These are phyloP conservation scores for Lasioglossum calceatum DNA, from an alignment of 2,888 invertebrate species.

Conservation along the genomic window DNA sequence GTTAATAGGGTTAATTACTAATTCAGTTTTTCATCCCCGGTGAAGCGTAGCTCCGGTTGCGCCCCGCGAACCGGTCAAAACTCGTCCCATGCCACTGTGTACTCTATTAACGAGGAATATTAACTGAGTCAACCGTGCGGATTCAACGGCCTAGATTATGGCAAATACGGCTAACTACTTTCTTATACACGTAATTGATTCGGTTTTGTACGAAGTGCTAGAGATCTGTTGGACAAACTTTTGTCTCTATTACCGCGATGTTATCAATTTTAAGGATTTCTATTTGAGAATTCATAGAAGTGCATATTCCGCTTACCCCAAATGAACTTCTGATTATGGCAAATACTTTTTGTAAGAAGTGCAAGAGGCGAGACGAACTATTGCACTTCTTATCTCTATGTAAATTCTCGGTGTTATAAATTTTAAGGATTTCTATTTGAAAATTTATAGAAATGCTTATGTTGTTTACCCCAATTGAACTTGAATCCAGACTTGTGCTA, in stretches of 20 bases:
- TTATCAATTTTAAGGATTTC: neutral
- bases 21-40: slow-evolving; percentile 36
- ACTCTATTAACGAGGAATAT: slow-evolving; percentile 1
- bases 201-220: neutral
- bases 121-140: neutral
- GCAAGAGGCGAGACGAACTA: neutral
- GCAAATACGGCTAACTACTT: slow-evolving; percentile 3
- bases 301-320: neutral
- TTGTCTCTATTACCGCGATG: neutral
- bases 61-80: neutral
- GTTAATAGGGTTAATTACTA: slow-evolving; percentile 27
- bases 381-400: no score
- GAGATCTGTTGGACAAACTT: neutral
- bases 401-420: neutral
- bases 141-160: neutral
- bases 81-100: neutral
- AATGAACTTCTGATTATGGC: neutral
- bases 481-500: no score
- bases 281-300: neutral
- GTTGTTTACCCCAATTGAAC: neutral
- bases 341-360: no score
- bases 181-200: neutral
- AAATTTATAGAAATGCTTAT: neutral
- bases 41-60: neutral
- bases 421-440: neutral